Evolutionary conservation across 2,888 invertebrate species (phyloP), one percentile per base, ranked within the genome.

Genomic region (Macropis europaea): DNA sequence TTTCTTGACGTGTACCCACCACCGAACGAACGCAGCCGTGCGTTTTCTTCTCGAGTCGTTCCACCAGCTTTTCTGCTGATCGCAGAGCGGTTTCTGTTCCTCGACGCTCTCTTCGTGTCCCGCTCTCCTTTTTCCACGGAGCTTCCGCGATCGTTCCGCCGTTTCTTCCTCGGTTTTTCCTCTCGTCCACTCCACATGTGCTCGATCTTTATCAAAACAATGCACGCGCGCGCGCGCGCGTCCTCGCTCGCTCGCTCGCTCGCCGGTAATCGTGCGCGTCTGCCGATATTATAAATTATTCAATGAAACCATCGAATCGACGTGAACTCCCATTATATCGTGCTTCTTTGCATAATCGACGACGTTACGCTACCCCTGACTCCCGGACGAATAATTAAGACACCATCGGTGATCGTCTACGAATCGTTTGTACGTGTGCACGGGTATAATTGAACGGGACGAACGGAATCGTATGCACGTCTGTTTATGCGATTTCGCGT

Each of bases 11-110:
- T n/a, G 11, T 60, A 66, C 67, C 61, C 30, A 62, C 48, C 75
- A 47, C 50, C 61, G 78, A 69, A 68, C 61, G 78, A 69, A 68
- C 64, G 79, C 76, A 79, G 48, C 76, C 57, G 73, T 69, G 73
- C 79, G 73, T 76, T 75, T 76, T 79, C 79, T 79, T 71, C 73
- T 61, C 60, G 64, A 69, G 68, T 52, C 73, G 60, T 61, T 64
- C 61, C 56, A 36, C 60, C 54, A 54, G 69, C 72, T 75, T 75
- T 64, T 73, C 64, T 71, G 28, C 64, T 60, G 47, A 71, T 53
- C 70, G 76, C 57, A 74, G 57, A 67, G 62, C 62, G 66, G 72
- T 73, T 68, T 53, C 68, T n/a, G n/a, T n/a, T n/a, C n/a, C n/a
- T n/a, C n/a, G n/a, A n/a, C n/a, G n/a, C n/a, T 62, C 67, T 47